Percentiles rank a stretch among this genome's conserved stretches.
Conservation (phyloP, 1,140 invertebrate genomes). For the Coenobita brevimanus region DNA sequence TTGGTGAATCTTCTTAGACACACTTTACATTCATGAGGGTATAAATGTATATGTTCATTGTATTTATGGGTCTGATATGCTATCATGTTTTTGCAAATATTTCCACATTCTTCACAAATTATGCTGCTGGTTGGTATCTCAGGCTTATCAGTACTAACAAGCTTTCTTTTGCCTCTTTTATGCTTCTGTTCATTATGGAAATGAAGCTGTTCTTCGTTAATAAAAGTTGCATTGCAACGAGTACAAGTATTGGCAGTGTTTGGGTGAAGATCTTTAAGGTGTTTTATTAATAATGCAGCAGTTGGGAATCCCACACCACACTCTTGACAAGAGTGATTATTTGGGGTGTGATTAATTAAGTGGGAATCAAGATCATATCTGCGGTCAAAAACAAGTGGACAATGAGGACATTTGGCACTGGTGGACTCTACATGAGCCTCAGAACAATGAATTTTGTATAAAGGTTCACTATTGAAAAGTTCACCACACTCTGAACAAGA, state of each 20-base stretch:
- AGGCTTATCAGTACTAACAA: not conserved
- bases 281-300: conserved; percentile 44
- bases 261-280: conserved; percentile 48
- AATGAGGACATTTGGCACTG: conserved; percentile 47
- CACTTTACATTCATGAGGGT: conserved; percentile 51
- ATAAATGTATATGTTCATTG: conserved; percentile 58
- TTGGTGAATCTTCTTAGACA: conserved; percentile 53
- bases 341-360: conserved; percentile 47
- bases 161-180: conserved; percentile 47
- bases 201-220: conserved; percentile 50
- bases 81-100: conserved; percentile 49
- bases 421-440: conserved; percentile 30
- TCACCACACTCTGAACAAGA: conserved; percentile 53
- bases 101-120: conserved; percentile 57
- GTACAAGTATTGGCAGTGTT: conserved; percentile 53
- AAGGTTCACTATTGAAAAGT: conserved; percentile 54
- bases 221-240: conserved; percentile 48
- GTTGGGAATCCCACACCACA: conserved; percentile 53
- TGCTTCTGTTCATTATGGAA: conserved; percentile 48
- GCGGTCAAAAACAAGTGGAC: conserved; percentile 48
- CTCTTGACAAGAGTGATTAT: conserved; percentile 37
- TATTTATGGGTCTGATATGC: conserved; percentile 59
- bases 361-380: conserved; percentile 58
- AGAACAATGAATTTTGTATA: conserved; percentile 54
- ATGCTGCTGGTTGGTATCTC: conserved; percentile 28